phyloP scores from a whole-genome alignment of 2,113 vertebrate species.

The Tympanuchus pallidicinctus region DNA sequence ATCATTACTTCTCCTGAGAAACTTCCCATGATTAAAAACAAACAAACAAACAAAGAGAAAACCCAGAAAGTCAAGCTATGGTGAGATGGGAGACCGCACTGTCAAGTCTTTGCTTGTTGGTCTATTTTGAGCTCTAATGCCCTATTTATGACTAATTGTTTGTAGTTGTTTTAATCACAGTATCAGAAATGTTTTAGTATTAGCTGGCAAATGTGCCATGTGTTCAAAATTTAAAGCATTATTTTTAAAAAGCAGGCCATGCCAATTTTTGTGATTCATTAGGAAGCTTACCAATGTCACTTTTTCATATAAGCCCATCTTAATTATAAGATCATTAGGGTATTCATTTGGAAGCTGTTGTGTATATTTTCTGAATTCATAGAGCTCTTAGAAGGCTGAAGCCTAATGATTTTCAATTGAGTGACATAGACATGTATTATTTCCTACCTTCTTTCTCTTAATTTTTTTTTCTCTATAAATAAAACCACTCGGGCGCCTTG shows the following conservation, averaged over 20 bases:
- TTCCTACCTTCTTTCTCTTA: background rate
- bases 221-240: constrained; percentile 41
- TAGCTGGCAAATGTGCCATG: constrained; percentile 41
- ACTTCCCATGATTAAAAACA: background rate
- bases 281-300: constrained; percentile 27
- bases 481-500: background rate
- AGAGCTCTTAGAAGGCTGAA: background rate
- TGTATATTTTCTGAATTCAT: background rate
- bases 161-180: constrained; percentile 49
- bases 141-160: constrained; percentile 32
- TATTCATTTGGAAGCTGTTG: constrained; percentile 6
- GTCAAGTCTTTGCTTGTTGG: background rate
- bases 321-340: constrained; percentile 31
- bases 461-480: background rate
- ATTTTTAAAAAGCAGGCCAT: constrained; percentile 40
- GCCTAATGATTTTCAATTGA: background rate
- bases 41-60: background rate
- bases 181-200: constrained; percentile 50
- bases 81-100: background rate
- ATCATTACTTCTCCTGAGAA: background rate
- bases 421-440: background rate
- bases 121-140: background rate
- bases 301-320: constrained; percentile 25
- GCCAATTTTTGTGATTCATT: constrained; percentile 68
- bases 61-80: background rate